phyloP scores from a whole-genome alignment of 2,888 invertebrate species.

The Odontomyia ornata region DNA sequence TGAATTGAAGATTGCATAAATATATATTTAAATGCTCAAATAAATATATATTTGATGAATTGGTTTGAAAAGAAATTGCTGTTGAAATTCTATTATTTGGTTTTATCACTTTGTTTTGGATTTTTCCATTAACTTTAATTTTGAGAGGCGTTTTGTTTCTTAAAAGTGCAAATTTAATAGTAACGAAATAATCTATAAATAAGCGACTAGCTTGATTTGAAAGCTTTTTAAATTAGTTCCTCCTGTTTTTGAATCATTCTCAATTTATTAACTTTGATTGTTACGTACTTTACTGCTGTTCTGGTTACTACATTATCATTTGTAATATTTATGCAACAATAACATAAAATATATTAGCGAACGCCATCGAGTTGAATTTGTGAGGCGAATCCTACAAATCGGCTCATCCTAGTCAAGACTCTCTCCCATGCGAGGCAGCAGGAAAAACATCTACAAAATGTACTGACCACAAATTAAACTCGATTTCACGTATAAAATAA shows the following conservation, averaged over 20 bases:
- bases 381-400: conserved; percentile 7
- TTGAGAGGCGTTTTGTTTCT: conserved; percentile 1
- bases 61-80: conserved; percentile 4
- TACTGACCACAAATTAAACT: conserved; percentile 9
- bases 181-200: not conserved
- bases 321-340: conserved; percentile 38
- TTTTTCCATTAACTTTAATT: not conserved
- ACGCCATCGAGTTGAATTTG: conserved; percentile 32
- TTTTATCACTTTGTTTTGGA: not conserved
- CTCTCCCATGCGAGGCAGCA: not conserved
- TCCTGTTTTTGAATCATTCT: conserved; percentile 31
- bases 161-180: not conserved
- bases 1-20: conserved; percentile 21
- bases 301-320: conserved; percentile 36
- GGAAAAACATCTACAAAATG: not conserved
- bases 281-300: conserved; percentile 27
- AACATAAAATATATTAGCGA: conserved; percentile 17
- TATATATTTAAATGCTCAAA: conserved; percentile 27
- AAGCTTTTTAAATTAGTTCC: conserved; percentile 36
- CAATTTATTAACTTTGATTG: conserved; percentile 34
- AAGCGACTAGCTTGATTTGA: conserved; percentile 15
- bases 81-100: not conserved
- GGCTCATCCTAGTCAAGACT: not conserved
- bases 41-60: conserved; percentile 23
- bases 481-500: conserved; percentile 40